A percentile compares a stretch with the other conserved stretches of the same genome.
Evolutionary conservation across 2,797 vertebrate genomes (phyloP).

Genomic region (Scolopax rusticola): DNA sequence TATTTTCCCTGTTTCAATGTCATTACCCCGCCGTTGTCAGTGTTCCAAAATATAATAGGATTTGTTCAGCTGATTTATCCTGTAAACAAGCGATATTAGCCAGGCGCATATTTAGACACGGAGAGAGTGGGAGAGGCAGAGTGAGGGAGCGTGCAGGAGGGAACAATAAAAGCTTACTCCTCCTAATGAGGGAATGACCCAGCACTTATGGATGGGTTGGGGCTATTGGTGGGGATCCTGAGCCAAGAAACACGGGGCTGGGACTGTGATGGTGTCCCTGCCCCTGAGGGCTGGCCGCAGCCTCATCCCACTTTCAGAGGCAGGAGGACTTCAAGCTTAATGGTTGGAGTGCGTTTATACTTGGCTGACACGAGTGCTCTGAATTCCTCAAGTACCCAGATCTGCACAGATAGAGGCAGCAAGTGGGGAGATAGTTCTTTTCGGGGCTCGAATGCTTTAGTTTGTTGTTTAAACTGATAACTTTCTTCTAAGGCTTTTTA

Average conservation of each 20-base stretch:
- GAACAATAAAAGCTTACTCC: constrained; percentile 70
- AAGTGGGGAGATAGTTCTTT: neutral
- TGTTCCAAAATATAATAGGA: constrained; percentile 75
- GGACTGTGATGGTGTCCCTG: neutral
- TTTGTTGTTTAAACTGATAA: neutral
- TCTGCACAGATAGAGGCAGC: neutral
- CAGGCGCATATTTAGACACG: neutral
- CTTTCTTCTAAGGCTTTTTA: neutral
- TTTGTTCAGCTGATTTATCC: constrained; percentile 76
- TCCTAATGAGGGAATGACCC: constrained; percentile 74
- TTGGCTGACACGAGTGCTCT: neutral
- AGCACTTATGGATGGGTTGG: neutral
- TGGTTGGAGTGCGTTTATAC: neutral
- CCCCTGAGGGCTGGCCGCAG: neutral
- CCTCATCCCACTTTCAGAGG: neutral
- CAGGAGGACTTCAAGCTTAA: neutral
- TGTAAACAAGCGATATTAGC: constrained; percentile 58
- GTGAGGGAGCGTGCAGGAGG: neutral
- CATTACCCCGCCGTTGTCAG: constrained; percentile 41
- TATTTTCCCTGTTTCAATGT: constrained; percentile 25
- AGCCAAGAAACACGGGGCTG: constrained; percentile 29
- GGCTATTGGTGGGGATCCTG: neutral
- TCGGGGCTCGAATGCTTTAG: neutral
- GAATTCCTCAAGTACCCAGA: neutral
- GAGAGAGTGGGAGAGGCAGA: constrained; percentile 30